Conservation (phyloP, 2,888 invertebrate species). For the Pediacus dermestoides region DNA sequence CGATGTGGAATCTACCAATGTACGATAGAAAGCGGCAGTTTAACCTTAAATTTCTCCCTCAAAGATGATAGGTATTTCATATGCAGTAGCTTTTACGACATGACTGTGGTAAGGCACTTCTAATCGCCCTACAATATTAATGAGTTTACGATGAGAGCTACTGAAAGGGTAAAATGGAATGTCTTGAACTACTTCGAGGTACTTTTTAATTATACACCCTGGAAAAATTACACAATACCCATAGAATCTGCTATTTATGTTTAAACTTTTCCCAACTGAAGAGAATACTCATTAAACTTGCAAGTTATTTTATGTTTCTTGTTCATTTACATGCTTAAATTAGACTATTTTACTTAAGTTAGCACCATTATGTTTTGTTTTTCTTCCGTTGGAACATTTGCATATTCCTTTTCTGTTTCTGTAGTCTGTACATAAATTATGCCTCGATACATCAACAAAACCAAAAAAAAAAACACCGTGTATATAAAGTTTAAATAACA, state of each 20-base stretch:
- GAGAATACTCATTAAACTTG: constrained; percentile 34
- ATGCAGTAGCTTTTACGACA: constrained; percentile 25
- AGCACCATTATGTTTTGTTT: no score
- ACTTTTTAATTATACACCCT: constrained; percentile 24
- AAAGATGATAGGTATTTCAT: constrained; percentile 34
- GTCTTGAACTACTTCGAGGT: constrained; percentile 22
- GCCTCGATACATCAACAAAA: no score
- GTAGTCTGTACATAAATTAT: no score
- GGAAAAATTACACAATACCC: constrained; percentile 31
- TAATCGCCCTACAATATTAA: constrained; percentile 27
- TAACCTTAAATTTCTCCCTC: constrained; percentile 26
- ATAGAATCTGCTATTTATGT: constrained; percentile 32
- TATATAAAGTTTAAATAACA: no score
- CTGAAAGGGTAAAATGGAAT: constrained; percentile 20
- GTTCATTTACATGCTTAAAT: constrained; percentile 3
- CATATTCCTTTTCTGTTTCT: no score
- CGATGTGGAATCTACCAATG: constrained; percentile 29
- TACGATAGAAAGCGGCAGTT: constrained; percentile 19
- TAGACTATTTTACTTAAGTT: constrained; percentile 3
- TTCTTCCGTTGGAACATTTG: no score
- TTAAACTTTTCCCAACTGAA: constrained; percentile 27
- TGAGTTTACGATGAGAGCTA: constrained; percentile 15
- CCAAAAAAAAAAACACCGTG: no score
- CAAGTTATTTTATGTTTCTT: constrained; percentile 27
- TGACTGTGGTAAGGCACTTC: constrained; percentile 9